Percentiles rank a stretch among this genome's conserved stretches.
Conservation (phyloP, 2,797 vertebrate genomes). For the Malurus leucopterus region DNA sequence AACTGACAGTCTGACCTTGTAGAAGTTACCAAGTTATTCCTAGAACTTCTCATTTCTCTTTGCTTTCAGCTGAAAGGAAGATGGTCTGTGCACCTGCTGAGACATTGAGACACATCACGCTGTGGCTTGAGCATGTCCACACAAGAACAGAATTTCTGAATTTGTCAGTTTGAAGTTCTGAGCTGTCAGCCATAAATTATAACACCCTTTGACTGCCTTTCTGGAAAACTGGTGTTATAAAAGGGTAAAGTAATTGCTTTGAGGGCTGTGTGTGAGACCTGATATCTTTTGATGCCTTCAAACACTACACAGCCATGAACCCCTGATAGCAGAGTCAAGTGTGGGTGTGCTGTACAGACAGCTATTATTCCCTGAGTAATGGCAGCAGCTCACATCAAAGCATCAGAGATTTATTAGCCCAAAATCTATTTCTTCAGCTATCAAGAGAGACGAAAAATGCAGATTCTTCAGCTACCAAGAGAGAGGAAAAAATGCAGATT, state of each 20-base stretch:
- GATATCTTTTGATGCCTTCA: neutral
- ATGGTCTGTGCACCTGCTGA: neutral
- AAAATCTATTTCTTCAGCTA: neutral
- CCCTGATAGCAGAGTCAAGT: neutral
- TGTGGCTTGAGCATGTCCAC: neutral
- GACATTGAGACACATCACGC: rapidly evolving
- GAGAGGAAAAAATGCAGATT: neutral
- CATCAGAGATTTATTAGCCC: neutral
- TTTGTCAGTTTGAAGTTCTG: neutral
- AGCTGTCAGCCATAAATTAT: neutral
- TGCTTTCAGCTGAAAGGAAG: neutral
- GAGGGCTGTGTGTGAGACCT: neutral
- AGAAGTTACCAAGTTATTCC: neutral
- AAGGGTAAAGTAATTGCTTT: neutral
- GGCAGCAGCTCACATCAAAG: neutral
- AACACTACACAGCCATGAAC: neutral
- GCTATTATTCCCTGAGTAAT: neutral
- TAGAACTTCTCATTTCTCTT: neutral
- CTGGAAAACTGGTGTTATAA: neutral
- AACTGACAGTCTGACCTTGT: neutral
- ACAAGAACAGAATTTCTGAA: neutral
- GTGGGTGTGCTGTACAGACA: neutral
- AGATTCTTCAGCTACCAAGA: neutral
- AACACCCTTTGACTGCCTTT: neutral
- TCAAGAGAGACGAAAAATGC: neutral